Conservation (phyloP, 2,888 invertebrate genomes). For the Lasioglossum zephyrum region DNA sequence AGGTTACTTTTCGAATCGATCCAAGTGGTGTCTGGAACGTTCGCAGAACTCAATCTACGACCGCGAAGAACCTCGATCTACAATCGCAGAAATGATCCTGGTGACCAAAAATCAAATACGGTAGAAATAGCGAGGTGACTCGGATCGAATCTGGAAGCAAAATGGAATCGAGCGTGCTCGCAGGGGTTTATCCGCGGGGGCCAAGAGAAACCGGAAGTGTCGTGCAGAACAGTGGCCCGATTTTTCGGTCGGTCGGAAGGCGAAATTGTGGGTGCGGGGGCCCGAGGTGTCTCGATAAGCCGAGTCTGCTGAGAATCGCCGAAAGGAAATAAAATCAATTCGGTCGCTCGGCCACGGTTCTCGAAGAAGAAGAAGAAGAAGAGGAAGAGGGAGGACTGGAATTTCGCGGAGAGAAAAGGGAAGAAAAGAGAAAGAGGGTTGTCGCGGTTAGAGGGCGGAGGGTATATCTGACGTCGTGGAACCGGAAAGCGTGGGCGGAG, state of each 20-base stretch:
- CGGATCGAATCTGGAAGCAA: slow-evolving; percentile 13
- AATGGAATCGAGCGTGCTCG: slow-evolving; percentile 29
- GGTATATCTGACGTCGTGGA: slow-evolving; percentile 13
- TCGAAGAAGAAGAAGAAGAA: background rate
- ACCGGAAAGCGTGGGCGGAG: slow-evolving; percentile 25
- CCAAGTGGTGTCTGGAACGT: background rate
- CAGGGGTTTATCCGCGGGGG: slow-evolving; percentile 9
- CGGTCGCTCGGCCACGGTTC: slow-evolving; percentile 20
- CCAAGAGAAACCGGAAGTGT: slow-evolving; percentile 29
- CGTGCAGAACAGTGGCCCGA: slow-evolving; percentile 58
- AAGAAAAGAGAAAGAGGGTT: slow-evolving; percentile 8
- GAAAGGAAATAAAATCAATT: slow-evolving; percentile 75
- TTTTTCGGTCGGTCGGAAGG: slow-evolving; percentile 39
- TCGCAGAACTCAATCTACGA: background rate
- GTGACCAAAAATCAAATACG: background rate
- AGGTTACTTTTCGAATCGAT: slow-evolving; percentile 28
- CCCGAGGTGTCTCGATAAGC: slow-evolving; percentile 68
- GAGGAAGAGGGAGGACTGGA: background rate
- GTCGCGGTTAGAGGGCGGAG: background rate
- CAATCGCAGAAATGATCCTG: background rate
- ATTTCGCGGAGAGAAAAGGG: background rate
- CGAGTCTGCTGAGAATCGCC: slow-evolving; percentile 57
- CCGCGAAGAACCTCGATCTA: background rate
- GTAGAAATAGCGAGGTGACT: background rate
- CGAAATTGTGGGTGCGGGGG: slow-evolving; percentile 64